phyloP scores from a whole-genome alignment of 2,797 vertebrate genomes.

The Amblyraja radiata region DNA sequence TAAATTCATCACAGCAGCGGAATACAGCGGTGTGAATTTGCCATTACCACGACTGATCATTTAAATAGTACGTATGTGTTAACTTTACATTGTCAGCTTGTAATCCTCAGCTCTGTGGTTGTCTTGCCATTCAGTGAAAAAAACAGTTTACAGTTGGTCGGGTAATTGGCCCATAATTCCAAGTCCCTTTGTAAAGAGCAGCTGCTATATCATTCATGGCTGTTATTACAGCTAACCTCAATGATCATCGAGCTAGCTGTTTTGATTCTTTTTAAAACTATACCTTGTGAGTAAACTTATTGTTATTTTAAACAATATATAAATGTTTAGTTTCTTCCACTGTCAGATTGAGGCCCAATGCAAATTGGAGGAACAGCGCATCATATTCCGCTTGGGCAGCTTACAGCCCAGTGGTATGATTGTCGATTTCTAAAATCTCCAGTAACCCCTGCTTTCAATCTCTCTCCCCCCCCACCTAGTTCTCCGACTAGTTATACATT shows the following conservation, averaged over 20 bases:
- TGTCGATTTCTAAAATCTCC: too few species aligned
- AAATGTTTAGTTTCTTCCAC: too few species aligned
- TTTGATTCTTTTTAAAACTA: background rate
- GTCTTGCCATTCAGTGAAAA: background rate
- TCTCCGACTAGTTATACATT: too few species aligned
- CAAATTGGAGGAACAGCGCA: too few species aligned
- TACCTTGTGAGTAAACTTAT: background rate
- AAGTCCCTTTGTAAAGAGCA: background rate
- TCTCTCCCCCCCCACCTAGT: too few species aligned
- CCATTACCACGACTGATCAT: background rate
- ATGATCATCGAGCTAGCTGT: background rate
- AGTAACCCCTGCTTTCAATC: too few species aligned
- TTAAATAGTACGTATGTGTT: background rate
- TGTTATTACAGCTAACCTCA: background rate
- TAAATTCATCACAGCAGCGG: background rate
- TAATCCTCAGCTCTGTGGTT: background rate
- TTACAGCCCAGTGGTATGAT: too few species aligned
- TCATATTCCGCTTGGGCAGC: too few species aligned
- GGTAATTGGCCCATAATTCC: background rate
- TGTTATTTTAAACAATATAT: background rate
- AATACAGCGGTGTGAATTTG: background rate
- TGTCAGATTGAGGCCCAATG: too few species aligned
- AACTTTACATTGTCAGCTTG: background rate
- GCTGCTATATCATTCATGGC: background rate
- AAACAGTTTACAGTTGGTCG: background rate